Evolutionary conservation across 2,797 vertebrate species (phyloP).

Genomic region (Poeciliopsis gracilis): DNA sequence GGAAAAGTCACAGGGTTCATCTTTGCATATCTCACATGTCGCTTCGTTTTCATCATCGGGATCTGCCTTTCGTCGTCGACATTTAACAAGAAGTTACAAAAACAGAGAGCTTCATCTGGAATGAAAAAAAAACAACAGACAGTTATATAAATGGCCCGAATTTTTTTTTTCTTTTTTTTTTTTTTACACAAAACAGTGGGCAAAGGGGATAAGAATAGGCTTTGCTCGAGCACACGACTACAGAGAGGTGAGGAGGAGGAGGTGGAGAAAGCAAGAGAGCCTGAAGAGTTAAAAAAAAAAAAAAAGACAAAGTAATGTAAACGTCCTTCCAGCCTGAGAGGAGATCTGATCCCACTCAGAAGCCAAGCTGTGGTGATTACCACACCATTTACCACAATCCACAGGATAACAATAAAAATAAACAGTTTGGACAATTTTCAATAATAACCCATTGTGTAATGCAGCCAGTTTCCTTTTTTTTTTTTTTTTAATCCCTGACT

Average conservation of each 20-base stretch:
- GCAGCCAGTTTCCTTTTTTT: slow-evolving; percentile 58
- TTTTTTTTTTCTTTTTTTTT: slow-evolving; percentile 44
- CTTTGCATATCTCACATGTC: slow-evolving; percentile 37
- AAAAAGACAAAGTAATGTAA: slow-evolving; percentile 56
- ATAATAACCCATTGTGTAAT: slow-evolving; percentile 62
- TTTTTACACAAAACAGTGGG: slow-evolving; percentile 63
- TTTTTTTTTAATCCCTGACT: slow-evolving; percentile 41
- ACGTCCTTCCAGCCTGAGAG: slow-evolving; percentile 50
- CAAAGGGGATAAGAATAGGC: slow-evolving; percentile 62
- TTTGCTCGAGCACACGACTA: slow-evolving; percentile 52
- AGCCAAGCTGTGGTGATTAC: slow-evolving; percentile 68
- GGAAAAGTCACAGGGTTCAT: slow-evolving; percentile 44
- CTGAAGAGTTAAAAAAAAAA: slow-evolving; percentile 17
- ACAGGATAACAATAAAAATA: slow-evolving; percentile 64
- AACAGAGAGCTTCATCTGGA: slow-evolving; percentile 53
- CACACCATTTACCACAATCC: slow-evolving; percentile 70
- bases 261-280: slow-evolving; percentile 43
- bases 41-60: slow-evolving; percentile 32
- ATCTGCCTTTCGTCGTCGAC: slow-evolving; percentile 44
- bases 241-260: slow-evolving; percentile 36
- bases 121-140: slow-evolving; percentile 37
- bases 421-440: slow-evolving; percentile 49
- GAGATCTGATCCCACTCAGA: slow-evolving; percentile 35
- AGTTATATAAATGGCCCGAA: slow-evolving; percentile 63
- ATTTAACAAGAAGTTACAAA: slow-evolving; percentile 56